Evolutionary conservation across 1,140 invertebrate genomes (phyloP).

Genomic region (Pentalonia nigronervosa): DNA sequence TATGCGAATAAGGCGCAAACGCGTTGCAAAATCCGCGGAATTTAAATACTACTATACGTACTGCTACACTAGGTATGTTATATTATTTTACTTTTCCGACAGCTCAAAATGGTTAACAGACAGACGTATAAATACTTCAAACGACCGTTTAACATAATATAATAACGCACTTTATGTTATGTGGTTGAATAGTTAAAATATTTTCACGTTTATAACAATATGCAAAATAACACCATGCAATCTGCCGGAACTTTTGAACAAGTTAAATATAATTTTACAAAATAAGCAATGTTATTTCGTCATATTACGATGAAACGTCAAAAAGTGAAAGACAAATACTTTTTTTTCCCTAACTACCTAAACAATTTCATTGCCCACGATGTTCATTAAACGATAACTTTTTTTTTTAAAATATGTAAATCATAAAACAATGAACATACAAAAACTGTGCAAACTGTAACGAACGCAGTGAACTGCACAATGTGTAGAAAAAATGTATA

Average conservation of each 20-base stretch:
- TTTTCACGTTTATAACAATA: neutral
- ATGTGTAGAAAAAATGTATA: neutral
- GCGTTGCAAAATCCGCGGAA: neutral
- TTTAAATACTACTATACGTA: neutral
- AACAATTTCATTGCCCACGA: slow-evolving; percentile 21
- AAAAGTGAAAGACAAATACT: neutral
- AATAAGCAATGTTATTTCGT: neutral
- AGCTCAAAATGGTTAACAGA: neutral
- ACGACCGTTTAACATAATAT: slow-evolving; percentile 1
- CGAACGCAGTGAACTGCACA: neutral
- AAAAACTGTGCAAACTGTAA: neutral
- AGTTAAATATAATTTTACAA: neutral
- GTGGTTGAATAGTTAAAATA: neutral
- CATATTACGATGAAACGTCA: neutral
- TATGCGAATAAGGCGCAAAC: neutral
- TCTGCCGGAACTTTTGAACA: neutral
- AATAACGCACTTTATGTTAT: neutral
- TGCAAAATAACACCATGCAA: neutral
- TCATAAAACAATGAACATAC: neutral
- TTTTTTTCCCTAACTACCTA: neutral
- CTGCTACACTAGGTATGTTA: too few species aligned
- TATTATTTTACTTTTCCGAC: neutral
- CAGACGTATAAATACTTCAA: neutral
- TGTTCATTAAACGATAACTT: neutral
- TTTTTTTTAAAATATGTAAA: neutral